Evolutionary conservation across 2,113 vertebrate genomes (phyloP).

Genomic region (Chionodraco myersi): DNA sequence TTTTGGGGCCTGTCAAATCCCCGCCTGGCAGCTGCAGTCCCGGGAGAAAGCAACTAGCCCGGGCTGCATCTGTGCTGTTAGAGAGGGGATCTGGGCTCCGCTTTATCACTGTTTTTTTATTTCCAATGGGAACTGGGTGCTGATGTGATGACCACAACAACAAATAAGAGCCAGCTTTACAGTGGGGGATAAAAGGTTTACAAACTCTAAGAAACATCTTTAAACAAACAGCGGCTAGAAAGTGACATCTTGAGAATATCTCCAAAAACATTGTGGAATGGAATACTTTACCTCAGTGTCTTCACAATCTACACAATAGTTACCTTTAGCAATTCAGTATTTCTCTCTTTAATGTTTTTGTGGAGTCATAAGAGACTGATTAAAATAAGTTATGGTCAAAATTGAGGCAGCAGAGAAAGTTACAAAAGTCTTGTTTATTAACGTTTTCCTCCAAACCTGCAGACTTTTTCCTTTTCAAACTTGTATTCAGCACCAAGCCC

Average conservation of each 20-base stretch:
- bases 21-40: constrained; percentile 65
- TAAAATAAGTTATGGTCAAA: background rate
- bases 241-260: constrained; percentile 39
- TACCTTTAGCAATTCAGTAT: background rate
- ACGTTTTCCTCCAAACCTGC: background rate
- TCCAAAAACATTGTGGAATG: background rate
- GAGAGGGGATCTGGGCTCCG: constrained; percentile 30
- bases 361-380: background rate
- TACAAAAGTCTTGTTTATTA: background rate
- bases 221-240: constrained; percentile 28
- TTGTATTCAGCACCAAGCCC: background rate
- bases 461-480: background rate
- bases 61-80: constrained; percentile 54
- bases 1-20: constrained; percentile 64
- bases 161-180: constrained; percentile 61
- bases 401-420: background rate
- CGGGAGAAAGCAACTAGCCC: constrained; percentile 30
- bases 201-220: constrained; percentile 50
- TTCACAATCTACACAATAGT: background rate
- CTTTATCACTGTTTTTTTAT: constrained; percentile 71
- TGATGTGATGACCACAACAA: constrained; percentile 51
- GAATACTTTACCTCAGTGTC: background rate
- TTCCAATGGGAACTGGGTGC: constrained; percentile 52
- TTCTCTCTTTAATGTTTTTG: background rate
- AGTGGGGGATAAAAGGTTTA: constrained; percentile 61